These are phyloP conservation scores for Drosophila dunni DNA, from an alignment of 1,140 invertebrate genomes.

Conservation along the genomic window DNA sequence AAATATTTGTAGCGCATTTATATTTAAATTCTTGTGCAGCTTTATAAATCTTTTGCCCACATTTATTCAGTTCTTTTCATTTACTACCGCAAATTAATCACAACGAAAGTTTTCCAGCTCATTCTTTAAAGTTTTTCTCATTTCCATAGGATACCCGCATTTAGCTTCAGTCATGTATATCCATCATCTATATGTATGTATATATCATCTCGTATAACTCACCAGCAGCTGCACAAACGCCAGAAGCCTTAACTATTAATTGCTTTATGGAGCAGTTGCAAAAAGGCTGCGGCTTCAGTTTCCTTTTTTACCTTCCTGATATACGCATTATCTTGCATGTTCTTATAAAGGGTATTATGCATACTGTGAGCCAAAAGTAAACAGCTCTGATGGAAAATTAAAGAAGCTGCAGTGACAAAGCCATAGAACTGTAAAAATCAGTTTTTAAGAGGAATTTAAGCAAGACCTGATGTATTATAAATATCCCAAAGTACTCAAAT, in stretches of 20 bases:
- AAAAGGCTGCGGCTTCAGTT: slow-evolving; percentile 35
- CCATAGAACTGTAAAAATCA: background rate
- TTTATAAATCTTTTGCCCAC: slow-evolving; percentile 21
- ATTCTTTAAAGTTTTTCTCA: slow-evolving; percentile 1
- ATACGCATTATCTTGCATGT: slow-evolving; percentile 36
- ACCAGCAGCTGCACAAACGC: slow-evolving; percentile 52
- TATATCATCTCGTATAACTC: slow-evolving; percentile 45
- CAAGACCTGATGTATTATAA: too few relatives aligned
- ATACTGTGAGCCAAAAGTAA: background rate
- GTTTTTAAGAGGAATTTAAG: too few relatives aligned
- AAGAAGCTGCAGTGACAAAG: too few relatives aligned
- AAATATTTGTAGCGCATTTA: background rate
- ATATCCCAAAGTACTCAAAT: too few relatives aligned
- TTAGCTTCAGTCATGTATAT: slow-evolving; percentile 43
- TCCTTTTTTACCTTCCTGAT: slow-evolving; percentile 2
- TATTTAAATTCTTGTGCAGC: slow-evolving; percentile 5
- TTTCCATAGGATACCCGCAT: slow-evolving; percentile 23
- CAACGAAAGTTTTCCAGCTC: slow-evolving; percentile 1
- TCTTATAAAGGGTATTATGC: background rate
- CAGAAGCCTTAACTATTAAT: slow-evolving; percentile 50
- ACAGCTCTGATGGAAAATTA: too few relatives aligned
- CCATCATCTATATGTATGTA: slow-evolving; percentile 21
- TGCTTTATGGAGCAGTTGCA: slow-evolving; percentile 45
- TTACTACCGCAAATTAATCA: slow-evolving; percentile 43
- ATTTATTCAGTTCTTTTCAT: slow-evolving; percentile 28